A percentile compares a stretch with the other conserved stretches of the same genome.
phyloP scores from a whole-genome alignment of 2,113 vertebrate species.

The pig (Sus scrofa) region T2T-Sscrofa CM000814.6:46066501-46067000 shows the following conservation, averaged over 20 bases:
- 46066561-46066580: not conserved
- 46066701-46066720: not conserved
- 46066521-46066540: conserved; percentile 21
- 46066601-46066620: conserved; percentile 22
- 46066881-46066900: not conserved
- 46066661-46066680: conserved; percentile 21
- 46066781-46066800: conserved; percentile 62
- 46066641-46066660: not conserved
- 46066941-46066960: conserved; percentile 37
- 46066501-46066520: not conserved
- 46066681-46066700: conserved; percentile 68
- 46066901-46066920: conserved; percentile 2
- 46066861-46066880: not conserved
- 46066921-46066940: conserved; percentile 65
- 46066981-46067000: not conserved
- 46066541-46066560: not conserved
- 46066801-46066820: conserved; percentile 62
- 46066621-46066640: not conserved
- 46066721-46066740: not conserved
- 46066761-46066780: not conserved
- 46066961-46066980: not conserved
- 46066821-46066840: conserved; percentile 24
- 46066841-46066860: not conserved
- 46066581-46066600: conserved; percentile 59
- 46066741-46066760: not conserved